These are phyloP conservation scores for Calephelis perditalis DNA, from an alignment of 2,888 invertebrate species.

Conservation along the genomic window DNA sequence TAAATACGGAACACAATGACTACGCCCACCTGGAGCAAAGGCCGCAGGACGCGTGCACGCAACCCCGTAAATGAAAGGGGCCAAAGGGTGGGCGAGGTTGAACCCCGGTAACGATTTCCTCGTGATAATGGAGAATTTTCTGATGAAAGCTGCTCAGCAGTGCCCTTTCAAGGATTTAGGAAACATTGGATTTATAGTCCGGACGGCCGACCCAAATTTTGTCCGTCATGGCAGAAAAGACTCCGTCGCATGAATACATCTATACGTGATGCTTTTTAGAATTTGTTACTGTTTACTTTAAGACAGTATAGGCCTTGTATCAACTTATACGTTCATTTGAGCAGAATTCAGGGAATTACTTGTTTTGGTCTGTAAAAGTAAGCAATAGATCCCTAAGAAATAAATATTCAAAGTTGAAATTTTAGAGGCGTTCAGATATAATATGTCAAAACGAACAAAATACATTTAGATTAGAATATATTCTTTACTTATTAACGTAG, in stretches of 20 bases:
- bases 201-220: constrained; percentile 59
- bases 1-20: constrained; percentile 73
- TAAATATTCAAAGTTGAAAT: no score
- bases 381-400: no score
- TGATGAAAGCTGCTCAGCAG: constrained; percentile 69
- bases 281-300: constrained; percentile 31
- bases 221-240: constrained; percentile 54
- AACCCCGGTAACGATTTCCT: constrained; percentile 75
- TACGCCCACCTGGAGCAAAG: constrained; percentile 73
- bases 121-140: constrained; percentile 74
- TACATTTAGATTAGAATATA: no score
- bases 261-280: constrained; percentile 38
- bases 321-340: not conserved
- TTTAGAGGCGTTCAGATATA: no score
- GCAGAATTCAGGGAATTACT: not conserved
- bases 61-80: constrained; percentile 71
- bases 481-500: no score
- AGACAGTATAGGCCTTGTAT: constrained; percentile 22
- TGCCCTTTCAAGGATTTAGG: constrained; percentile 70
- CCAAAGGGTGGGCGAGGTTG: constrained; percentile 61
- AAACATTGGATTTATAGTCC: constrained; percentile 61
- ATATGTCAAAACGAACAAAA: no score
- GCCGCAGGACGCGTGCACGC: constrained; percentile 72
- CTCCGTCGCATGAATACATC: constrained; percentile 55
- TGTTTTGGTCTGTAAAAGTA: no score